Base-by-base conservation (phyloP, 2,113 vertebrate genomes). In the Picathartes gymnocephalus region DNA sequence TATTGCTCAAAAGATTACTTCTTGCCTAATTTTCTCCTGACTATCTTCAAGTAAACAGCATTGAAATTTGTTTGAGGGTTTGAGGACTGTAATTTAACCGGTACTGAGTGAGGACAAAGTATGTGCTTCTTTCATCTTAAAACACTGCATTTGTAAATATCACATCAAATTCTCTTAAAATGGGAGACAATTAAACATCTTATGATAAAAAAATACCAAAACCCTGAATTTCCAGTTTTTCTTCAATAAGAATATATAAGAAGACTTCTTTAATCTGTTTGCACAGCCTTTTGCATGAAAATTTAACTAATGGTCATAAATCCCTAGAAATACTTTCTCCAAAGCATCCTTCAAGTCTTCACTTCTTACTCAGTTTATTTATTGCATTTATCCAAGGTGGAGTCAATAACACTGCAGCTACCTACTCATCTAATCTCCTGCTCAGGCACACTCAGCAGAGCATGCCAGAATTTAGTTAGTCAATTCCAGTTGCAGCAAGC, bases 401-500 rank as follows among this genome's bases (percentile, higher is more conserved):
- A 94, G 80, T 56, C 83, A 93, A 66, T 92, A 94, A 77, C 88
- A 86, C 62, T 90, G 90, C 86, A 73, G 87, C 76, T 88, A 78
- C 35, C 80, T 53, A 66, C 77, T 81, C 72, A 66, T 81, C 86
- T 78, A 76, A 92, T 88, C 66, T 65, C 50, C 76, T 57, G 69
- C 48, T 87, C 66, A 64, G 77, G 66, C 53, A 90, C 45, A 82
- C 24, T 57, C 81, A 94, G 85, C 42, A 85, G 57, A 77, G 39
- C 4, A 0, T 54, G 65, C 65, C 87, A 92, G 40, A 91, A 85
- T 56, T 40, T 33, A 30, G 84, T 74, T 78, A 66, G 45, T 87
- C 50, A 65, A 48, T 48, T 82, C 62, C 79, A 94, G 45, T 15
- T 90, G 62, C 66, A 72, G 58, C 28, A 35, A 85, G 44, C 27